Evolutionary conservation across 37 sponge, comb jelly and placozoan species (phyloP), one percentile per base, ranked within the genome.

Genomic region (Cladorhizidae sp.): DNA sequence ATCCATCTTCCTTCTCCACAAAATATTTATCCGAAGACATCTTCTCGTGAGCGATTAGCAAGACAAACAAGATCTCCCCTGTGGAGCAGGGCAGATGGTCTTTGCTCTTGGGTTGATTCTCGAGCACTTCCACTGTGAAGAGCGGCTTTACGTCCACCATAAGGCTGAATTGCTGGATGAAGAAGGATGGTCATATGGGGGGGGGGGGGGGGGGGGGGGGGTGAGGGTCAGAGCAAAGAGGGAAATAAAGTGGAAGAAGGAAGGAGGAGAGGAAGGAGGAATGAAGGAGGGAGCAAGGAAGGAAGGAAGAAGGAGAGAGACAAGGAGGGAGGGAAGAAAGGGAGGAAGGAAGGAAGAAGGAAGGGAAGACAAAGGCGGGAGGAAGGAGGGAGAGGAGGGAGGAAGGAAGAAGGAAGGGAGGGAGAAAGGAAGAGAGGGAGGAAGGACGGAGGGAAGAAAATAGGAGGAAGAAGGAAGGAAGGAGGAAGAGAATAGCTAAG

Each of bases 1-100:
- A 58, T 12, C 91, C 91, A 64, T 86, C 87, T n/a, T 82, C 81
- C 57, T 89, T 89, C 76, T 89, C 86, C 26, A 63, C 81, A 39
- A 89, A 37, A 71, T 84, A 89, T 40, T 72, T 55, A 3, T 67
- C 76, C 9, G 67, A 40, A 9, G 90, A 81, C 64, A 89, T 77
- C 40, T 90, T 90, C 25, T 67, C 64, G 45, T 90, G 91, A 23
- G 62, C 45, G 31, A 85, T 76, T 29, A 85, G 82, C 12, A 90
- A 70, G n/a, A 90, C 81, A 32, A 26, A 50, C 2, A 72, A 40
- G 12, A 59, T 40, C 55, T 90, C 91, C 22, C 86, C 86, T 15
- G 7, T 28, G 6, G 50, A 29, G 51, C 71, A 67, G 11, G 41
- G 17, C 29, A 90, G 50, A 45, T 76, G 82, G 54, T 84, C 82